Evolutionary conservation across 1,140 invertebrate species (phyloP), one percentile per base, ranked within the genome.

Genomic region (Alviniconcha marisindica): DNA sequence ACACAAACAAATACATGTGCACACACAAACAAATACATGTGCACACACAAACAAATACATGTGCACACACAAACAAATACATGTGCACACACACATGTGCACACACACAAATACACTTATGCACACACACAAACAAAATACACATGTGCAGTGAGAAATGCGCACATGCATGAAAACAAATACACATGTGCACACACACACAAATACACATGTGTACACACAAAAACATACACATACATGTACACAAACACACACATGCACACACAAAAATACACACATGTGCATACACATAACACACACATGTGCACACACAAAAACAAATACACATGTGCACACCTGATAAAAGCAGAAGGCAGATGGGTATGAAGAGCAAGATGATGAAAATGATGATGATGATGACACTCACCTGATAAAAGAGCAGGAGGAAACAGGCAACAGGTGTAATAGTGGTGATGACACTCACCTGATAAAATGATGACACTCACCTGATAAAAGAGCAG

Each of bases 401-500:
- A n/a, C n/a, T n/a, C n/a, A n/a, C n/a, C n/a, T n/a, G n/a, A n/a
- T n/a, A n/a, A n/a, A n/a, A n/a, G n/a, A n/a, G n/a, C n/a, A n/a
- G n/a, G n/a, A n/a, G n/a, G n/a, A n/a, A n/a, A n/a, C n/a, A n/a
- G n/a, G n/a, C n/a, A n/a, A n/a, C n/a, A n/a, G n/a, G n/a, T n/a
- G n/a, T n/a, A n/a, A n/a, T n/a, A n/a, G n/a, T n/a, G n/a, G n/a
- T n/a, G n/a, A n/a, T n/a, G n/a, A n/a, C n/a, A n/a, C n/a, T n/a
- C n/a, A n/a, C n/a, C n/a, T n/a, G n/a, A n/a, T n/a, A n/a, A n/a
- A n/a, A n/a, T n/a, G n/a, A n/a, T n/a, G n/a, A n/a, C n/a, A n/a
- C n/a, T n/a, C n/a, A 80, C 38, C 60, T 79, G 74, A 71, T 92
- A 90, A 84, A 91, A 91, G 10, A 73, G 24, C 10, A 90, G 71